Evolutionary conservation across 2,113 vertebrate species (phyloP).

Genomic region (Campylomormyrus tamandua): DNA sequence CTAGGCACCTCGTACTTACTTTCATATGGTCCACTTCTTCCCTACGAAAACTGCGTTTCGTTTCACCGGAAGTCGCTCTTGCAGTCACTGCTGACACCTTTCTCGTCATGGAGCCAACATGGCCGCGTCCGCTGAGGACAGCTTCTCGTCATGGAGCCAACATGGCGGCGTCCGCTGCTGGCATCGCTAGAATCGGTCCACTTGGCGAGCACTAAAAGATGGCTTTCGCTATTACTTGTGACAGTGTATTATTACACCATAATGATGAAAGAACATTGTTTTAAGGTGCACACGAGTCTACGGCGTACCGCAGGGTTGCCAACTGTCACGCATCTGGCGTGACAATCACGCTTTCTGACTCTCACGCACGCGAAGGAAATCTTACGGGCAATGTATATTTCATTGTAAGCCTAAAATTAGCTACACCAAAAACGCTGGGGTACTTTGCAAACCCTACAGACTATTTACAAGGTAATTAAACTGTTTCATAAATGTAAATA

Average conservation of each 20-base stretch:
- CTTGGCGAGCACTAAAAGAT: neutral
- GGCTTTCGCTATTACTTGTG: neutral
- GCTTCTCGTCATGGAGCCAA: neutral
- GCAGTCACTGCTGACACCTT: constrained; percentile 30
- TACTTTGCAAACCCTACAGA: no score
- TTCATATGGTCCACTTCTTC: neutral
- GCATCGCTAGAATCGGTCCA: neutral
- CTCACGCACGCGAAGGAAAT: no score
- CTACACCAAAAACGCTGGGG: no score
- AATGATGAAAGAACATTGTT: neutral
- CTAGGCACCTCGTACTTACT: neutral
- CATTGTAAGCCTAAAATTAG: no score
- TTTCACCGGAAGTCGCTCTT: constrained; percentile 27
- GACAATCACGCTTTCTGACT: no score
- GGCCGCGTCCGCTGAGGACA: constrained; percentile 67
- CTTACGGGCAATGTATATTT: no score
- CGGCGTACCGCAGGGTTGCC: neutral
- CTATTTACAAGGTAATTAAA: no score
- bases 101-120: constrained; percentile 60
- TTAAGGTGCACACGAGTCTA: neutral
- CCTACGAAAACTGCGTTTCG: neutral
- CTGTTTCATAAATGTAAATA: no score
- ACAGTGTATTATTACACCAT: neutral
- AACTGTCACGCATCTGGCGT: no score
- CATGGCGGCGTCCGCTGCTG: neutral